Evolutionary conservation across 1,140 invertebrate genomes (phyloP), one percentile per base, ranked within the genome.

Genomic region (Cotesia glomerata): DNA sequence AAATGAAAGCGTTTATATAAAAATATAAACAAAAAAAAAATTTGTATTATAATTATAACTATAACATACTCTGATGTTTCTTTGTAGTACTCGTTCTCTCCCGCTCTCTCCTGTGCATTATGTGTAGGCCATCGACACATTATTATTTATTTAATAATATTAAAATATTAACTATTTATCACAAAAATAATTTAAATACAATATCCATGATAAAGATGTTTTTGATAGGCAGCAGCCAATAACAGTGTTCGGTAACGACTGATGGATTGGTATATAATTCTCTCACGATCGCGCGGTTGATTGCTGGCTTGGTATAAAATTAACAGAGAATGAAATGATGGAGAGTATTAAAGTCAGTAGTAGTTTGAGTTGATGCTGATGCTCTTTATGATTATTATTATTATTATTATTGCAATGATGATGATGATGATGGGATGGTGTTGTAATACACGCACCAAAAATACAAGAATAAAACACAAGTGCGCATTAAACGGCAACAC

Each of bases 21-120:
- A 36, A 35, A 35, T 26, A 63, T 36, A 52, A 8, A 69, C 72
- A 72, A 69, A 76, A 75, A 69, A 63, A 72, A 56, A 71, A 61
- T 70, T 45, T 45, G 3, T 45, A 45, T 45, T 45, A 45, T 39
- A 36, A 45, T 63, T 34, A 58, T 66, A 78, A 87, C 83, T 34
- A 58, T 66, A 78, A 87, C 83, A 58, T 85, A 84, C 80, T 83
- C 75, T 83, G 79, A 65, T 39, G 67, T 26, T 83, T 84, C 75
- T 79, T 80, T 68, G 78, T 83, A 61, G 74, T 78, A 65, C 80
- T 77, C 56, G 72, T 39, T 39, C 51, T 71, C 59, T 71, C 70
- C 71, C 77, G 74, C 52, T 85, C 82, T 72, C 79, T 80, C 72
- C 81, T 83, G 69, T 84, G 80, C 84, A 85, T 84, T 82, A 84